Evolutionary conservation across 2,888 invertebrate species (phyloP).

Genomic region (Catotricha subobsoleta): DNA sequence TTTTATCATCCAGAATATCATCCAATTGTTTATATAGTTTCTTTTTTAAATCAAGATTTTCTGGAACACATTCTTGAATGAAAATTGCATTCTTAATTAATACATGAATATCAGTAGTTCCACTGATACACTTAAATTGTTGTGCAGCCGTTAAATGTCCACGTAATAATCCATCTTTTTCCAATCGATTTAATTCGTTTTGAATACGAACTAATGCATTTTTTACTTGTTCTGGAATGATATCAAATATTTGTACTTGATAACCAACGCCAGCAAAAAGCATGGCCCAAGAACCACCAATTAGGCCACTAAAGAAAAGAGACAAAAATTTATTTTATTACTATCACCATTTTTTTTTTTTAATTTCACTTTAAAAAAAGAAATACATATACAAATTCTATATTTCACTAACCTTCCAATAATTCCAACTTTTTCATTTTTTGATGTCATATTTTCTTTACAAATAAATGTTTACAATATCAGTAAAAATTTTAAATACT

Average conservation of each 20-base stretch:
- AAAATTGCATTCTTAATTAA: slow-evolving; percentile 59
- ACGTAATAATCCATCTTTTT: slow-evolving; percentile 52
- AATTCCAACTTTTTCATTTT: too few species aligned
- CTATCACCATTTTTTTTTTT: too few species aligned
- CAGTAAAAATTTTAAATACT: too few species aligned
- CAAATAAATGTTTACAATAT: too few species aligned
- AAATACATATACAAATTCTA: too few species aligned
- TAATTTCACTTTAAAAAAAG: too few species aligned
- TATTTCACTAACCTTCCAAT: too few species aligned
- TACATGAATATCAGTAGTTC: slow-evolving; percentile 47
- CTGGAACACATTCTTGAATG: slow-evolving; percentile 89
- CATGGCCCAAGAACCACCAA: slow-evolving; percentile 96
- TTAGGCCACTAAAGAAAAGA: slow-evolving; percentile 87
- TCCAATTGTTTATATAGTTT: slow-evolving; percentile 66
- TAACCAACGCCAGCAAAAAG: slow-evolving; percentile 86
- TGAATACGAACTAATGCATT: slow-evolving; percentile 57
- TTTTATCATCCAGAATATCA: slow-evolving; percentile 49
- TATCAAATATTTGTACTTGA: slow-evolving; percentile 72
- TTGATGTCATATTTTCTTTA: too few species aligned
- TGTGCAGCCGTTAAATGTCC: slow-evolving; percentile 55
- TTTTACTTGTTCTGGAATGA: slow-evolving; percentile 53
- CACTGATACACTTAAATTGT: slow-evolving; percentile 61
- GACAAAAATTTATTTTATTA: too few species aligned
- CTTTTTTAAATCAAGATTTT: slow-evolving; percentile 66
- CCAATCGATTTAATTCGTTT: slow-evolving; percentile 49